Percentiles rank a stretch among this genome's conserved stretches.
Conservation (phyloP, 2,888 invertebrate species). For the Hirtodrosophila histrioides region DNA sequence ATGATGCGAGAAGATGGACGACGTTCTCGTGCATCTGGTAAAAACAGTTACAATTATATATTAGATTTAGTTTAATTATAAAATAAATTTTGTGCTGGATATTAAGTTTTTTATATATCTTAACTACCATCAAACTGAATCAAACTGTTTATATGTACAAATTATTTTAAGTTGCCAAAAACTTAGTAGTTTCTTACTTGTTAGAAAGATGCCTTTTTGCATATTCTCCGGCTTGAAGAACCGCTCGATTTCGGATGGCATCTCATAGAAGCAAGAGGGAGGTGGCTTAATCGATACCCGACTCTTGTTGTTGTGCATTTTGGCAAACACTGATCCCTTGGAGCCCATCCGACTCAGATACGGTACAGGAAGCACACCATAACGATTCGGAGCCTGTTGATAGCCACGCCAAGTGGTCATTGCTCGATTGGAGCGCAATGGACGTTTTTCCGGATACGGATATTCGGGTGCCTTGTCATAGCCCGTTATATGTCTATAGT, state of each 20-base stretch:
- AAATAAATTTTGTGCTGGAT: too few species aligned
- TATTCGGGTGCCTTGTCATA: constrained; percentile 19
- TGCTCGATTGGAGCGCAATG: constrained; percentile 35
- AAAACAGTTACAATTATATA: too few species aligned
- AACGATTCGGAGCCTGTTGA: constrained; percentile 78
- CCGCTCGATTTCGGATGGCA: constrained; percentile 51
- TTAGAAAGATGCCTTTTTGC: constrained; percentile 72
- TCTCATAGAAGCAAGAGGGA: constrained; percentile 52
- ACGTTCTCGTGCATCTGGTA: constrained; percentile 72
- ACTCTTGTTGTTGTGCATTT: constrained; percentile 45
- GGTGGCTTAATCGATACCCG: constrained; percentile 41
- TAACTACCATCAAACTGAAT: too few species aligned
- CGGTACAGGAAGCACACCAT: constrained; percentile 54
- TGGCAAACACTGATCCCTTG: constrained; percentile 68
- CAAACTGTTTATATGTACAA: too few species aligned
- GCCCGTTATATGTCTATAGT: constrained; percentile 56
- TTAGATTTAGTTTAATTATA: too few species aligned
- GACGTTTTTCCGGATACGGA: constrained; percentile 52
- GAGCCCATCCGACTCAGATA: constrained; percentile 49
- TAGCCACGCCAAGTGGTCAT: constrained; percentile 55
- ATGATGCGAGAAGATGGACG: constrained; percentile 67
- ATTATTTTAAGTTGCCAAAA: too few species aligned
- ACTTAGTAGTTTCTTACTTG: constrained; percentile 70
- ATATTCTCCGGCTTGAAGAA: constrained; percentile 50
- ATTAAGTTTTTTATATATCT: too few species aligned